Percentiles rank a stretch among this genome's conserved stretches.
Evolutionary conservation across 2,888 invertebrate species (phyloP).

Genomic region (Cephonodes hylas): DNA sequence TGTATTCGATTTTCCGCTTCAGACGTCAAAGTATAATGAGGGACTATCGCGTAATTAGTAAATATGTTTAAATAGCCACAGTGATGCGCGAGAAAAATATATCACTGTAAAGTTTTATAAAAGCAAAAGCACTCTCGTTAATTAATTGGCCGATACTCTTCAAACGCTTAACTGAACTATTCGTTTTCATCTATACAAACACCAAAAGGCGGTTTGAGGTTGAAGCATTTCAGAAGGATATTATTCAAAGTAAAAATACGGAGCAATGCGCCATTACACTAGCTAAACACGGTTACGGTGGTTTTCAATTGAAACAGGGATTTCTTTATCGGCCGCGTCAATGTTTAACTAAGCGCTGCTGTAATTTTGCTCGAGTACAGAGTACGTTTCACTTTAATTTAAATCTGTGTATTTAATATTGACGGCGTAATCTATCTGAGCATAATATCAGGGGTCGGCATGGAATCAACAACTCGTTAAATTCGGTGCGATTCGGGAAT

Average conservation of each 20-base stretch:
- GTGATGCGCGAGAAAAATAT: background rate
- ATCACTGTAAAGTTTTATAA: background rate
- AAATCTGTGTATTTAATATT: constrained; percentile 21
- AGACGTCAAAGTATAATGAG: constrained; percentile 10
- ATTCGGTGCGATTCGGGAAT: constrained; percentile 42
- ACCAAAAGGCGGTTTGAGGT: background rate
- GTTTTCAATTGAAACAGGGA: background rate
- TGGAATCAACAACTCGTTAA: constrained; percentile 41
- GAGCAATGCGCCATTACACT: background rate
- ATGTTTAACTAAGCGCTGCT: background rate
- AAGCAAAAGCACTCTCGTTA: background rate
- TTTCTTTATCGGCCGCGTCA: background rate
- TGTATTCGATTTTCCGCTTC: constrained; percentile 7
- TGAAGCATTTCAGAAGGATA: background rate
- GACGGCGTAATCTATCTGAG: constrained; percentile 20
- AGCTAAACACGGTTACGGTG: background rate
- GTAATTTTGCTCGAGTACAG: background rate
- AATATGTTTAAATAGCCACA: background rate
- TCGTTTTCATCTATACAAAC: background rate
- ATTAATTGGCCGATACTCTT: background rate
- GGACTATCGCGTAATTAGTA: constrained; percentile 7
- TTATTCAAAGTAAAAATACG: background rate
- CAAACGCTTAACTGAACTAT: background rate
- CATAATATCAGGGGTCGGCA: constrained; percentile 20
- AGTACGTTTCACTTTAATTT: constrained; percentile 3